These are phyloP conservation scores for Myripristis jacobus DNA, from an alignment of 2,797 vertebrate species.

Conservation along the genomic window DNA sequence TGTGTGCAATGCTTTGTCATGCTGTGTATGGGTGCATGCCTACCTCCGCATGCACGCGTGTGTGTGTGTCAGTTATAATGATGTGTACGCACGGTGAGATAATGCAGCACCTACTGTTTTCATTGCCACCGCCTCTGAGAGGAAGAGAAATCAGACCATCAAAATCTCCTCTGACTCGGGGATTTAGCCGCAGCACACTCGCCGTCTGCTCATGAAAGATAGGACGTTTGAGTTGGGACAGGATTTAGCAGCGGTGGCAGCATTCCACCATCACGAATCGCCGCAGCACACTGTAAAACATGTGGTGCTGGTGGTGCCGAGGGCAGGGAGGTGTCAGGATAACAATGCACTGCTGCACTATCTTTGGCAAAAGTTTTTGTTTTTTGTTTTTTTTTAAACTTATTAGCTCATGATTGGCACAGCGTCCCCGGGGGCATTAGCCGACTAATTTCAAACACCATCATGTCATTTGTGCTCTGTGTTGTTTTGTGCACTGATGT, in stretches of 20 bases:
- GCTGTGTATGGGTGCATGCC: not conserved
- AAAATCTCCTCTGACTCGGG: slow-evolving; percentile 23
- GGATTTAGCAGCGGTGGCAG: slow-evolving; percentile 36
- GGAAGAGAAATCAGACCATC: slow-evolving; percentile 49
- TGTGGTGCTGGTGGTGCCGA: no score
- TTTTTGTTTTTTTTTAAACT: not conserved
- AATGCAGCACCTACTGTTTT: slow-evolving; percentile 19
- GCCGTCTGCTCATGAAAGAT: slow-evolving; percentile 40
- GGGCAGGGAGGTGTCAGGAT: no score
- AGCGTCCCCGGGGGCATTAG: slow-evolving; percentile 12
- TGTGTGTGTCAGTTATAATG: slow-evolving; percentile 3
- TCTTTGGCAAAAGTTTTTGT: slow-evolving; percentile 2
- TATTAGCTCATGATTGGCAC: slow-evolving; percentile 25
- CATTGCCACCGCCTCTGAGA: slow-evolving; percentile 21
- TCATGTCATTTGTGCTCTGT: slow-evolving; percentile 10
- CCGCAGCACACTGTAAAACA: no score
- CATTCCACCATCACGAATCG: slow-evolving; percentile 15
- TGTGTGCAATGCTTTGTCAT: not conserved
- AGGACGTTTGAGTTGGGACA: slow-evolving; percentile 10
- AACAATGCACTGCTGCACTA: not conserved
- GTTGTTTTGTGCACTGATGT: slow-evolving; percentile 5
- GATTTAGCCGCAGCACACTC: slow-evolving; percentile 40
- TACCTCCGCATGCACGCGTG: not conserved
- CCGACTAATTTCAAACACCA: slow-evolving; percentile 12
- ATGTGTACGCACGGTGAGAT: slow-evolving; percentile 5